phyloP scores from a whole-genome alignment of 2,888 invertebrate species.

The Hydrotaea diabolus region DNA sequence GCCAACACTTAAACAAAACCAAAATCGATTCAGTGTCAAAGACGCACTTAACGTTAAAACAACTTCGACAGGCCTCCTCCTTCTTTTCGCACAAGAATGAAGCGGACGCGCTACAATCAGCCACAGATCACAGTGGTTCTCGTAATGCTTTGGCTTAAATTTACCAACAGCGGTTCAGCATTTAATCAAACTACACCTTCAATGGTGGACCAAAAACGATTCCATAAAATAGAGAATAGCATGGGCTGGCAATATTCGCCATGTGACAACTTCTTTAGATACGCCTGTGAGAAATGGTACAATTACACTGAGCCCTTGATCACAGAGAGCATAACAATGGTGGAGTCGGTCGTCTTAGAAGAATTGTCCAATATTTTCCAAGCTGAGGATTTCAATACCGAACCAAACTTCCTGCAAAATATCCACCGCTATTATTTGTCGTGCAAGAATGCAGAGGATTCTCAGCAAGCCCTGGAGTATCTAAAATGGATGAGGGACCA shows the following conservation, averaged over 20 bases:
- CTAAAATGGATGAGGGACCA: background rate
- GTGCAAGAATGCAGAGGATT: background rate
- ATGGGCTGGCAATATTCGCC: background rate
- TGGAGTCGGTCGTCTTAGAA: background rate
- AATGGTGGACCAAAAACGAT: background rate
- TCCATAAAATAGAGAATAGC: background rate
- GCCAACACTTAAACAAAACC: no score
- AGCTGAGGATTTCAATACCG: background rate
- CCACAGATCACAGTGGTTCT: no score
- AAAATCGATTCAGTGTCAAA: no score
- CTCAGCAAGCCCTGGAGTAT: background rate
- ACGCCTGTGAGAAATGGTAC: background rate
- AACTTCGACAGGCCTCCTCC: no score
- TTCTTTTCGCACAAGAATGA: no score
- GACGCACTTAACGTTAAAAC: no score
- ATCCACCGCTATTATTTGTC: background rate
- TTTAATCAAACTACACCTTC: no score
- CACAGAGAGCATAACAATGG: no score
- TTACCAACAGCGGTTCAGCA: no score
- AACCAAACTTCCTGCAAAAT: background rate
- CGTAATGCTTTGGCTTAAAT: no score
- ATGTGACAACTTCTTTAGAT: background rate
- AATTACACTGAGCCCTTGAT: no score
- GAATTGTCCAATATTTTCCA: background rate
- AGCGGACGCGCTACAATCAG: no score